Percentiles rank a stretch among this genome's conserved stretches.
Conservation (phyloP, 2,113 vertebrate species). For the Nothocercus nigrocapillus region DNA sequence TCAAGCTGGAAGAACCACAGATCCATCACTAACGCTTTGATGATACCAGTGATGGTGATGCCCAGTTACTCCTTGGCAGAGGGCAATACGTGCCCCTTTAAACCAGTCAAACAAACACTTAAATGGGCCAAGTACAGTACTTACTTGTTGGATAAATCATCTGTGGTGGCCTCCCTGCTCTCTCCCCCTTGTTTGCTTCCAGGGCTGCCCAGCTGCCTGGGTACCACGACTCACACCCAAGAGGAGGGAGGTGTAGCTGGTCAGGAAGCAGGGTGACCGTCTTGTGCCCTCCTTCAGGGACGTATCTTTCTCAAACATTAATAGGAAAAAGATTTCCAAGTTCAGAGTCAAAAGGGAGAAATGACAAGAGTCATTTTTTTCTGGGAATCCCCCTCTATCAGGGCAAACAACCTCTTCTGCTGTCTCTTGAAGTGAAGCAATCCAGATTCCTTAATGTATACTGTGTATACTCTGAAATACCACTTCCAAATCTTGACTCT, state of each 20-base stretch:
- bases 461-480: fast-evolving
- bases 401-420: not conserved
- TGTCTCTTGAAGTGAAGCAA: not conserved
- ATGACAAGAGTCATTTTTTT: not conserved
- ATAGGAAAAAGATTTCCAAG: not conserved
- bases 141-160: not conserved
- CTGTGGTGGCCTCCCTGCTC: not conserved
- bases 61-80: not conserved
- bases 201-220: not conserved
- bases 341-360: not conserved
- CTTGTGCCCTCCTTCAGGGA: not conserved
- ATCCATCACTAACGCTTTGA: not conserved
- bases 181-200: not conserved
- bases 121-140: not conserved
- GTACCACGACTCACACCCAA: fast-evolving
- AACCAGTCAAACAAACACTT: not conserved
- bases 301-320: not conserved
- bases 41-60: fast-evolving
- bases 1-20: not conserved
- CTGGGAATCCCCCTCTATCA: not conserved
- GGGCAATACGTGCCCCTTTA: no score
- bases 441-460: not conserved
- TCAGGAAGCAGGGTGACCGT: not conserved
- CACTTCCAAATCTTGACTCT: not conserved
- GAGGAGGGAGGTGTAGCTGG: not conserved